These are phyloP conservation scores for Geotrupes spiniger DNA, from an alignment of 2,888 invertebrate species.

Conservation along the genomic window DNA sequence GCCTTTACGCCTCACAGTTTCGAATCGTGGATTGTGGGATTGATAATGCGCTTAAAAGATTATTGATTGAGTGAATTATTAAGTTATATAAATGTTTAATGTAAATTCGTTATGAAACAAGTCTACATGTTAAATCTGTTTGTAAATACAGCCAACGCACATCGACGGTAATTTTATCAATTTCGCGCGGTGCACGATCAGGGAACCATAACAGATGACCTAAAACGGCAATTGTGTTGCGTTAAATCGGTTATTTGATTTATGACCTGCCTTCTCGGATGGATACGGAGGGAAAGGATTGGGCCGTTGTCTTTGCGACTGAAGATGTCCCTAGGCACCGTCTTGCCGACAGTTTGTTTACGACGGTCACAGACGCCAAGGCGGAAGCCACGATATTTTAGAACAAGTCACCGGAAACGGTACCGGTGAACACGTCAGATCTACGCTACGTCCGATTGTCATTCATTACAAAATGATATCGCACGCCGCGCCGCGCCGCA, in stretches of 20 bases:
- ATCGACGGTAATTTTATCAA: not conserved
- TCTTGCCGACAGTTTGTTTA: conserved; percentile 40
- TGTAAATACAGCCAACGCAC: not conserved
- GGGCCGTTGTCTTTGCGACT: conserved; percentile 10
- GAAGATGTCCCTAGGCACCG: conserved; percentile 27
- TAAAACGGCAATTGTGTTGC: conserved; percentile 38
- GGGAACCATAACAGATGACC: conserved; percentile 37
- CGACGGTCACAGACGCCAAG: conserved; percentile 36
- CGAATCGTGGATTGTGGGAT: too few species aligned
- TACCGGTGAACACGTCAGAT: conserved; percentile 29
- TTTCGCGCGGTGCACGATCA: conserved; percentile 5
- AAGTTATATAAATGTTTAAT: too few species aligned
- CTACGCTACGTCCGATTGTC: conserved; percentile 14
- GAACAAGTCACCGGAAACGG: conserved; percentile 36
- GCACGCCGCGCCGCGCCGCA: too few species aligned
- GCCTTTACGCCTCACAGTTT: too few species aligned
- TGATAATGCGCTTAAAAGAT: too few species aligned
- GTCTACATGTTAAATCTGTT: too few species aligned
- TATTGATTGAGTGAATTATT: too few species aligned
- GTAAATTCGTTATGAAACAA: too few species aligned
- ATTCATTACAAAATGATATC: not conserved
- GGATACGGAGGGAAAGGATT: conserved; percentile 29
- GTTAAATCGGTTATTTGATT: conserved; percentile 40
- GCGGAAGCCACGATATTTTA: conserved; percentile 39
- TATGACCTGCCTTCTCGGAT: conserved; percentile 35